Evolutionary conservation across 2,888 invertebrate genomes (phyloP).

Genomic region (Lasioglossum marginatum): DNA sequence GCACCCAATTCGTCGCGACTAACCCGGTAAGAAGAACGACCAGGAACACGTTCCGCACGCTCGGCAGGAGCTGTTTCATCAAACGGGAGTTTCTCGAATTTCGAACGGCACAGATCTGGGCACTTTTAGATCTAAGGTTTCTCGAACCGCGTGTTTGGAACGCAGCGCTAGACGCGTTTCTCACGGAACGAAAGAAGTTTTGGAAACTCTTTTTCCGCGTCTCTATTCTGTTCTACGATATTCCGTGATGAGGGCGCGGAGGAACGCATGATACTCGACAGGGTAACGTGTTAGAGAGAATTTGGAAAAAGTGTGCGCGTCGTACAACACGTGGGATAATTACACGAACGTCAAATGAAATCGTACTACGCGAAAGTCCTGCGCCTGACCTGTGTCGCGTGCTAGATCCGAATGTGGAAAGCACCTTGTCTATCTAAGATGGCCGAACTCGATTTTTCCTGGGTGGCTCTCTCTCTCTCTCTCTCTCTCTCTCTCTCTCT

Average conservation of each 20-base stretch:
- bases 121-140: constrained; percentile 31
- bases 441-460: constrained; percentile 24
- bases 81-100: constrained; percentile 13
- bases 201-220: constrained; percentile 9
- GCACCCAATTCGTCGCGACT: too few relatives aligned
- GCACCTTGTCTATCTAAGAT: constrained; percentile 46
- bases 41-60: background rate
- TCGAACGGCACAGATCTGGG: constrained; percentile 50
- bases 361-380: constrained; percentile 20
- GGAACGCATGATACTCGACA: constrained; percentile 23
- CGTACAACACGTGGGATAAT: constrained; percentile 19
- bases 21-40: background rate
- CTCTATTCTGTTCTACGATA: constrained; percentile 18
- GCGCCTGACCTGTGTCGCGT: constrained; percentile 35
- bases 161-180: background rate
- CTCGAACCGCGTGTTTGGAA: constrained; percentile 6
- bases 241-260: constrained; percentile 10
- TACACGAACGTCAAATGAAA: constrained; percentile 32
- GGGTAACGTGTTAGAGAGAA: constrained; percentile 29
- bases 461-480: constrained; percentile 34
- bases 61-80: constrained; percentile 18
- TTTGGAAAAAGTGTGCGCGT: constrained; percentile 39
- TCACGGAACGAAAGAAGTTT: constrained; percentile 35
- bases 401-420: constrained; percentile 44
- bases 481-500: background rate